These are phyloP conservation scores for Phalacrocorax carbo DNA, from an alignment of 2,113 vertebrate species.

Conservation along the genomic window DNA sequence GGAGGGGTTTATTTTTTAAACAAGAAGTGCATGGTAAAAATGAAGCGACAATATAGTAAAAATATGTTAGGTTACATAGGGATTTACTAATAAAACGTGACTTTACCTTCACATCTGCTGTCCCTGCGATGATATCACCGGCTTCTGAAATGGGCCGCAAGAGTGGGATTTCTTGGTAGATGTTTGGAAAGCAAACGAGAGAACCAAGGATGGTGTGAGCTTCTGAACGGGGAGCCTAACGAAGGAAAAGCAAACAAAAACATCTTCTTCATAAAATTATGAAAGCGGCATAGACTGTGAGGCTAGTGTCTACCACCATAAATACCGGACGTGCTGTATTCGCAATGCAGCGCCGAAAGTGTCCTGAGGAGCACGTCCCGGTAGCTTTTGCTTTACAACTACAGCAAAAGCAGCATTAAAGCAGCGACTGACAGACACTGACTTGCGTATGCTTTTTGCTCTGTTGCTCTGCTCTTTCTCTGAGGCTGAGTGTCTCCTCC, in stretches of 20 bases:
- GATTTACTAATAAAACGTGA: neutral
- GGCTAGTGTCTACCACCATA: rapidly evolving
- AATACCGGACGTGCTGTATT: neutral
- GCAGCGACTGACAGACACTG: neutral
- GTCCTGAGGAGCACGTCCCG: neutral
- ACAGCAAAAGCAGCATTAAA: neutral
- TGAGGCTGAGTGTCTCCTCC: neutral
- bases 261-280: neutral
- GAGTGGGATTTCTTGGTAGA: slow-evolving; percentile 85
- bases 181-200: slow-evolving; percentile 94
- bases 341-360: rapidly evolving
- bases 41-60: neutral
- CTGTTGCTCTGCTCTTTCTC: neutral
- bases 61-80: neutral
- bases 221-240: slow-evolving; percentile 89
- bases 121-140: slow-evolving; percentile 68
- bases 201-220: slow-evolving; percentile 94
- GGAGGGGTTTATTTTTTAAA: neutral
- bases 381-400: neutral
- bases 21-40: neutral
- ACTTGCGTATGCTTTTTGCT: rapidly evolving
- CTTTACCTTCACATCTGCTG: slow-evolving; percentile 89
- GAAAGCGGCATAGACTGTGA: neutral
- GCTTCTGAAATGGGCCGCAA: slow-evolving; percentile 74
- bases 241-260: neutral